phyloP scores from a whole-genome alignment of 2,797 vertebrate genomes.

The Dendrocincla fuliginosa region DNA sequence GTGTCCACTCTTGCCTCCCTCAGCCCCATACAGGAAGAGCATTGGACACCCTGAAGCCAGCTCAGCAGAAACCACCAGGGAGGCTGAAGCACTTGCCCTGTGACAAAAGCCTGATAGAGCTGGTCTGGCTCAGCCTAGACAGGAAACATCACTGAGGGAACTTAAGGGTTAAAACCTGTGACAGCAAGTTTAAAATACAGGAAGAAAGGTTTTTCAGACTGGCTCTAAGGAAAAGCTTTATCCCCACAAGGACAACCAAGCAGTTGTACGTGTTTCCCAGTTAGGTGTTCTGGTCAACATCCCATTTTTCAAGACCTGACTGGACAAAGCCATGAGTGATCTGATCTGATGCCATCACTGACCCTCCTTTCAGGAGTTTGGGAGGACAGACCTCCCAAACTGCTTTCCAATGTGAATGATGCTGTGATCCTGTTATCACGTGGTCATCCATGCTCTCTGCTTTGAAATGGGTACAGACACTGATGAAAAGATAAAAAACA shows the following conservation, averaged over 20 bases:
- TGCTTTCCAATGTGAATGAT: neutral
- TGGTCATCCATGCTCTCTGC: neutral
- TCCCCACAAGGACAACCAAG: neutral
- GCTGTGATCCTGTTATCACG: neutral
- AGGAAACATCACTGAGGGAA: neutral
- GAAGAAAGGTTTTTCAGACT: neutral
- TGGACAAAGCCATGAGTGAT: neutral
- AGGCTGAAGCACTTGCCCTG: neutral
- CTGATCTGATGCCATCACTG: neutral
- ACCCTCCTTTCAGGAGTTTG: neutral
- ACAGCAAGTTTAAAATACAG: neutral
- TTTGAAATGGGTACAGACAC: neutral
- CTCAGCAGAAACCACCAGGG: neutral
- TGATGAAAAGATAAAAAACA: neutral
- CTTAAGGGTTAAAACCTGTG: too few species aligned
- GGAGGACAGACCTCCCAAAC: neutral
- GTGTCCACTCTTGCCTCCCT: neutral
- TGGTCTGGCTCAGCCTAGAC: neutral
- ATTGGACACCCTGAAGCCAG: neutral
- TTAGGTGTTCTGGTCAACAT: accelerated
- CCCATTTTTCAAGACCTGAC: neutral
- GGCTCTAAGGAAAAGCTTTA: neutral
- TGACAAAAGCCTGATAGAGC: neutral
- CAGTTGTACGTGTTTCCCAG: neutral
- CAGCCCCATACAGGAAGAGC: neutral